Conservation (phyloP, 2,888 invertebrate species). For the Marronus borbonicus region DNA sequence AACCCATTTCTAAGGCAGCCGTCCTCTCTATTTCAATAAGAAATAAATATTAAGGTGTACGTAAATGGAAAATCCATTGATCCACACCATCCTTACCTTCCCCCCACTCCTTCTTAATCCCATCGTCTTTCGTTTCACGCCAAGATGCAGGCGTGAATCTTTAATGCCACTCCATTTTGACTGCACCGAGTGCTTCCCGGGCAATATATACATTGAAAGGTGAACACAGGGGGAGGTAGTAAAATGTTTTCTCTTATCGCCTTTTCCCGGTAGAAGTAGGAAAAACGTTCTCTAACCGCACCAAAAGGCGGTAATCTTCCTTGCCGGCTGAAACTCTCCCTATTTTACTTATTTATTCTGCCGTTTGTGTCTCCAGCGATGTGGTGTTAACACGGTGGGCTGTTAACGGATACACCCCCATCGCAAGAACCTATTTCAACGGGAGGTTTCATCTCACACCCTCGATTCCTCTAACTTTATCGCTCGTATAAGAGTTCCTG, state of each 20-base stretch:
- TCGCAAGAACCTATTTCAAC: not conserved
- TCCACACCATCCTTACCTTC: not conserved
- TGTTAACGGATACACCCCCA: not conserved
- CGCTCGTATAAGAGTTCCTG: too few species aligned
- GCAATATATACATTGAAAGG: not conserved
- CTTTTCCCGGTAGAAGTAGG: slow-evolving; percentile 2
- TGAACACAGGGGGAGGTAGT: not conserved
- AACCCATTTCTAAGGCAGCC: not conserved
- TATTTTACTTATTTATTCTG: slow-evolving; percentile 62
- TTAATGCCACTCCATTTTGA: slow-evolving; percentile 11
- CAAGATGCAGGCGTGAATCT: slow-evolving; percentile 33
- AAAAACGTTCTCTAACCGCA: too few species aligned
- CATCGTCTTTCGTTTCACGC: slow-evolving; percentile 36
- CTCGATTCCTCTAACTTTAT: too few species aligned
- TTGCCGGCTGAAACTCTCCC: slow-evolving; percentile 55
- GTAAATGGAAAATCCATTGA: slow-evolving; percentile 61
- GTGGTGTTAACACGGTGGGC: slow-evolving; percentile 55
- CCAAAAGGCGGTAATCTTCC: slow-evolving; percentile 36
- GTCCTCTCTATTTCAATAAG: slow-evolving; percentile 15
- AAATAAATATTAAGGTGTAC: slow-evolving; percentile 40
- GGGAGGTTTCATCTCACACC: too few species aligned
- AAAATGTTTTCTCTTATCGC: slow-evolving; percentile 6
- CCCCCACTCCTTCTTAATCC: too few species aligned
- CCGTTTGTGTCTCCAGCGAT: slow-evolving; percentile 57
- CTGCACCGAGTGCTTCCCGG: not conserved